A percentile compares a stretch with the other conserved stretches of the same genome.
These are phyloP conservation scores for Pygoscelis antarcticus DNA, from an alignment of 2,113 vertebrate species.

Conservation along the genomic window DNA sequence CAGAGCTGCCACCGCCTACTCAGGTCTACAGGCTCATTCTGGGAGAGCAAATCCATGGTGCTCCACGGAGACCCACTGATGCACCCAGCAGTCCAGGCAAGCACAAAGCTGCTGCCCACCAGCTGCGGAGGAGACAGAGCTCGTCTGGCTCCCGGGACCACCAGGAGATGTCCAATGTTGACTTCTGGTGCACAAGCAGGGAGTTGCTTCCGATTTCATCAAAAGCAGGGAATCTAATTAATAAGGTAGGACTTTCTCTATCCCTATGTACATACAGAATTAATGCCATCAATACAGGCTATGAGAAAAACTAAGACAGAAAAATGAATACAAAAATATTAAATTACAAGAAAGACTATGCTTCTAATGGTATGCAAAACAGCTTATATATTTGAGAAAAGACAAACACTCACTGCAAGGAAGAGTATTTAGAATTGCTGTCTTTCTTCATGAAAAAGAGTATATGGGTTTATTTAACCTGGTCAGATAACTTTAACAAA, in stretches of 20 bases:
- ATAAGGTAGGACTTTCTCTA: background rate
- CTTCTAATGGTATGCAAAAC: background rate
- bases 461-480: background rate
- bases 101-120: background rate
- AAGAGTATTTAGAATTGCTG: background rate
- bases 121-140: background rate
- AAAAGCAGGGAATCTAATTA: background rate
- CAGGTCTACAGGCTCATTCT: background rate
- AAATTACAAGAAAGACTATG: background rate
- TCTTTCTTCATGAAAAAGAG: background rate
- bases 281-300: background rate
- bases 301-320: background rate
- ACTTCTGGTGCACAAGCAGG: background rate
- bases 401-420: background rate
- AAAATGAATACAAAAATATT: background rate
- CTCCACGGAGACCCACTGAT: background rate
- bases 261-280: background rate
- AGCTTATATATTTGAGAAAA: background rate
- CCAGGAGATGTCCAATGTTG: accelerated
- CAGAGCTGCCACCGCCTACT: background rate
- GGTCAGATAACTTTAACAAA: background rate
- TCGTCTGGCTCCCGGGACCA: background rate
- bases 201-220: background rate
- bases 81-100: background rate
- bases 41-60: background rate